These are phyloP conservation scores for Melanotaenia duboulayi DNA, from an alignment of 2,113 vertebrate genomes.

Conservation along the genomic window DNA sequence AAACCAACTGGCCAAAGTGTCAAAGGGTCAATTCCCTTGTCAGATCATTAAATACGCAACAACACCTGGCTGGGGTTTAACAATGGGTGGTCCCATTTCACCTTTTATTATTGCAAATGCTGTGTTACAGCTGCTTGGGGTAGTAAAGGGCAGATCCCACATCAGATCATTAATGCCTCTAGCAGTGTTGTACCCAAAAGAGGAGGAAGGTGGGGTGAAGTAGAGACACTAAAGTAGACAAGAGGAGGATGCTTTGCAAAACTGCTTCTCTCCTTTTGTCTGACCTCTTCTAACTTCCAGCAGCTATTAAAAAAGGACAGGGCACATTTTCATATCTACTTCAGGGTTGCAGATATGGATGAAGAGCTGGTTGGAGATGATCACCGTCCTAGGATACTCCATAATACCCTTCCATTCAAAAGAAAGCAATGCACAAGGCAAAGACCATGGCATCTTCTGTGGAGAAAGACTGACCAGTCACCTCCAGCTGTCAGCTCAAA, in stretches of 20 bases:
- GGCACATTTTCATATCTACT: not conserved
- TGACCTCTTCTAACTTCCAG: conserved; percentile 7
- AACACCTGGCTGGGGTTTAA: conserved; percentile 69
- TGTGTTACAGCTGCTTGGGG: conserved; percentile 72
- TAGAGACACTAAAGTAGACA: conserved; percentile 3
- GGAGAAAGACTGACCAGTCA: not conserved
- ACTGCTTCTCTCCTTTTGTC: not conserved
- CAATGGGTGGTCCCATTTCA: conserved; percentile 62
- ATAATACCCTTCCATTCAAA: not conserved
- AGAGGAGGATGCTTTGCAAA: conserved; percentile 1
- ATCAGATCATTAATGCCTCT: conserved; percentile 70
- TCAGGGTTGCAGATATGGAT: not conserved
- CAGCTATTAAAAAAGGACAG: too few species aligned
- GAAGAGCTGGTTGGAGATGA: not conserved
- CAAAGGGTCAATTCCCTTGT: conserved; percentile 59
- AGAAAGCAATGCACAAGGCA: not conserved
- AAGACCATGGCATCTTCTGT: not conserved
- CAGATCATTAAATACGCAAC: conserved; percentile 69
- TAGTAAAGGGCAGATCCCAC: conserved; percentile 72
- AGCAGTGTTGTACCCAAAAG: conserved; percentile 27
- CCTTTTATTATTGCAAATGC: conserved; percentile 66
- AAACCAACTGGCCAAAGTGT: conserved; percentile 48
- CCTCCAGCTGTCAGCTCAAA: not conserved
- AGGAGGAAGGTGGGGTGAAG: not conserved
- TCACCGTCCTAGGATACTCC: not conserved